A percentile compares a stretch with the other conserved stretches of the same genome.
phyloP scores from a whole-genome alignment of 2,888 invertebrate species.

The Ferrisia virgata region DNA sequence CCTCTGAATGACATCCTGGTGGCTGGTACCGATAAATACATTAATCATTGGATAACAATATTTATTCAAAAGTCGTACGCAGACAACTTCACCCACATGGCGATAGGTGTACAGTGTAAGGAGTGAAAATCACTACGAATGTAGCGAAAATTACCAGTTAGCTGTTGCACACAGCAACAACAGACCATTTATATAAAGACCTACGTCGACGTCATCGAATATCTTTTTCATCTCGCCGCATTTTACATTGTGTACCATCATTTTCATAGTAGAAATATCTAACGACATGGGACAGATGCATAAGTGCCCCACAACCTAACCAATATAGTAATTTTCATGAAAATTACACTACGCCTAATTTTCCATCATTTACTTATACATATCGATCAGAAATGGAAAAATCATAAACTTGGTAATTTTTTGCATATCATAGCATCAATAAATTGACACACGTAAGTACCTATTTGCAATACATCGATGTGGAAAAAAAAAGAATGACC shows the following conservation, averaged over 20 bases:
- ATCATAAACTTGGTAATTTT: neutral
- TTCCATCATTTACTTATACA: neutral
- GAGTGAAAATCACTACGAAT: neutral
- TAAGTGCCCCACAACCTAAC: too few relatives aligned
- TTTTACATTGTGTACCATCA: too few relatives aligned
- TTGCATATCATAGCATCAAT: neutral
- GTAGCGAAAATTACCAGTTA: constrained; percentile 24
- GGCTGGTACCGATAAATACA: neutral
- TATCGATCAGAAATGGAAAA: neutral
- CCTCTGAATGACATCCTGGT: neutral
- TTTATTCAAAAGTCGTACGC: neutral
- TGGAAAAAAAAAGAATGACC: constrained; percentile 31
- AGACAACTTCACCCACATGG: neutral
- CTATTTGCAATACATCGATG: neutral
- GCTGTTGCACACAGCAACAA: constrained; percentile 1
- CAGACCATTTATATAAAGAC: neutral
- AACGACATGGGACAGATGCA: too few relatives aligned
- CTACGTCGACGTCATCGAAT: constrained; percentile 8
- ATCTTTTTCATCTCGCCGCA: neutral
- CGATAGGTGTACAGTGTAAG: neutral
- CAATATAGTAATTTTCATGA: neutral
- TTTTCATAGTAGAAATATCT: neutral
- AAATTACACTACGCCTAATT: neutral
- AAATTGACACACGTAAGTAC: constrained; percentile 16
- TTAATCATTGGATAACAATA: neutral